These are phyloP conservation scores for Cirrhinus molitorella DNA, from an alignment of 2,797 vertebrate species.

Conservation along the genomic window DNA sequence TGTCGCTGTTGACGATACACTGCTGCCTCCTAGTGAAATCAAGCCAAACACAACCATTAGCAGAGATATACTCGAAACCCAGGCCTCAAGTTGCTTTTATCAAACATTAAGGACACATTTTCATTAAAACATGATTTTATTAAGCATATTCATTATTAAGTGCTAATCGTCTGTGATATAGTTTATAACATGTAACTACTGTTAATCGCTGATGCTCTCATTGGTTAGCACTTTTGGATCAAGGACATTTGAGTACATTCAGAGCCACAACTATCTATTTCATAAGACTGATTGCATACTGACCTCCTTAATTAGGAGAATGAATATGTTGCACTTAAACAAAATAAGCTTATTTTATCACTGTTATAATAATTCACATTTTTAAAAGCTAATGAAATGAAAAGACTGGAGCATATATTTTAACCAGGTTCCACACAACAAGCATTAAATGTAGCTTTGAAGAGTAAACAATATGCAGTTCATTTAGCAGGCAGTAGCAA, in stretches of 20 bases:
- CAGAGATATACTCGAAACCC: not conserved
- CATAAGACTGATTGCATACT: not conserved
- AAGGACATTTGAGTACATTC: not conserved
- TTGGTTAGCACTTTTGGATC: not conserved
- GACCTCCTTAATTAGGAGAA: not conserved
- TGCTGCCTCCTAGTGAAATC: slow-evolving; percentile 76
- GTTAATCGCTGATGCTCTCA: not conserved
- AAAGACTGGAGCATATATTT: not conserved
- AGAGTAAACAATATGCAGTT: not conserved
- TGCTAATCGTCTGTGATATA: not conserved
- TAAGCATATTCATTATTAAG: slow-evolving; percentile 6
- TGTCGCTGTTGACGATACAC: slow-evolving; percentile 50
- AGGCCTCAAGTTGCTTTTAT: not conserved
- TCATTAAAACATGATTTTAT: not conserved
- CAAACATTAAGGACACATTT: not conserved
- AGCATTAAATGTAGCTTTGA: not conserved
- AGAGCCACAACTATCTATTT: not conserved
- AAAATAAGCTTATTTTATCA: not conserved
- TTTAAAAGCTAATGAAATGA: slow-evolving; percentile 2
- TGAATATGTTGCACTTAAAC: not conserved
- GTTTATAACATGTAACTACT: not conserved
- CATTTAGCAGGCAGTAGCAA: not conserved
- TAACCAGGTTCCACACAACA: not conserved
- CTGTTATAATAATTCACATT: not conserved
- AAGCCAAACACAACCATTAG: slow-evolving; percentile 3